Conservation (phyloP, 2,888 invertebrate genomes). For the Sipha maydis region DNA sequence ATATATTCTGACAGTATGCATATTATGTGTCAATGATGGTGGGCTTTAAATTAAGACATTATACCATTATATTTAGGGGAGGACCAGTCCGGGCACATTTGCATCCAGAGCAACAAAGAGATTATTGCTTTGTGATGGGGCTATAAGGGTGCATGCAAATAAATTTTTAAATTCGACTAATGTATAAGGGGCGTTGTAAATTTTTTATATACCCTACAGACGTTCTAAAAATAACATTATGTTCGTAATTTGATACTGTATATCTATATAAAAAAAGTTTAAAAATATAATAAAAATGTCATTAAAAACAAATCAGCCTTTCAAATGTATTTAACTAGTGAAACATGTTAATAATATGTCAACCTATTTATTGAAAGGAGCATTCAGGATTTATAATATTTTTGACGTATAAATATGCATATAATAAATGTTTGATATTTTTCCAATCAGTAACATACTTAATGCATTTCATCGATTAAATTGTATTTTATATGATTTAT, state of each 20-base stretch:
- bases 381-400: background rate
- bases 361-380: background rate
- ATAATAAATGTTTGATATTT: too few relatives aligned
- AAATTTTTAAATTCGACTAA: slow-evolving; percentile 62
- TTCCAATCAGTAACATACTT: too few relatives aligned
- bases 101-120: slow-evolving; percentile 60
- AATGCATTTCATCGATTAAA: too few relatives aligned
- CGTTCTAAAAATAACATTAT: slow-evolving; percentile 50
- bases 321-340: slow-evolving; percentile 22
- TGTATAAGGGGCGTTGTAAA: slow-evolving; percentile 55
- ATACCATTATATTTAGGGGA: slow-evolving; percentile 51
- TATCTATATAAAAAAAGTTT: slow-evolving; percentile 13
- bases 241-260: slow-evolving; percentile 51
- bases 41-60: slow-evolving; percentile 61
- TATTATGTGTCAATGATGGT: slow-evolving; percentile 59
- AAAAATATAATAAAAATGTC: slow-evolving; percentile 47
- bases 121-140: slow-evolving; percentile 56
- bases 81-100: slow-evolving; percentile 56
- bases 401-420: too few relatives aligned
- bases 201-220: slow-evolving; percentile 47
- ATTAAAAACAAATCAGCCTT: slow-evolving; percentile 50
- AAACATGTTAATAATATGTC: slow-evolving; percentile 25
- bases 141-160: slow-evolving; percentile 57
- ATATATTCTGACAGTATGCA: slow-evolving; percentile 53
- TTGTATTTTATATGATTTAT: too few relatives aligned